phyloP scores from a whole-genome alignment of 2,888 invertebrate species.

The Acheta domesticus region DNA sequence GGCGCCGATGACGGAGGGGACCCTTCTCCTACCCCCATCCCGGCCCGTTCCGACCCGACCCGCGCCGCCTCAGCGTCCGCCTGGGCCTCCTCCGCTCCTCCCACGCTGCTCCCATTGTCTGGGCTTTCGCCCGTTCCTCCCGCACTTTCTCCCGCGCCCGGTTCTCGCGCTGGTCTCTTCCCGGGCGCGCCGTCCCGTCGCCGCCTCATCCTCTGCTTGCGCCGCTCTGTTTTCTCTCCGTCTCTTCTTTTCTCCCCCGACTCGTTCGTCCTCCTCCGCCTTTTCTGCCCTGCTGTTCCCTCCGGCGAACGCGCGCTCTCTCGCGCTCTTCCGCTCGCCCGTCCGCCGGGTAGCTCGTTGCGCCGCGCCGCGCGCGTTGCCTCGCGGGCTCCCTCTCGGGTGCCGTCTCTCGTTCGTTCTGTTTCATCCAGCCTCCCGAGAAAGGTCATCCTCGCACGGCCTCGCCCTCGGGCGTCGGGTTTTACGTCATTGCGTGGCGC shows the following conservation, averaged over 20 bases:
- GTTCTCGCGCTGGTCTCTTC: background rate
- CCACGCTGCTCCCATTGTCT: background rate
- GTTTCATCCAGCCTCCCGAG: background rate
- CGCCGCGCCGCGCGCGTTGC: background rate
- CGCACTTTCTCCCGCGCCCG: background rate
- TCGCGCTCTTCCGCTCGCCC: background rate
- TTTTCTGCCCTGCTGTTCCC: background rate
- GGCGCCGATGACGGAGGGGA: conserved; percentile 25
- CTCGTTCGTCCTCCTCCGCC: background rate
- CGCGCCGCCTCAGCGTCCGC: conserved; percentile 36
- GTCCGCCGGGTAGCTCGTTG: background rate
- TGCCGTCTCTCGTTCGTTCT: background rate
- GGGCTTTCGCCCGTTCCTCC: conserved; percentile 5
- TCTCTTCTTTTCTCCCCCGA: background rate
- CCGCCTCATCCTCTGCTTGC: background rate
- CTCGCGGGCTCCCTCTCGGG: background rate
- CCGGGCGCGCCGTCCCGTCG: background rate
- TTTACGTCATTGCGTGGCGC: no score
- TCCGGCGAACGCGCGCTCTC: background rate
- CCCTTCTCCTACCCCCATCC: conserved; percentile 33
- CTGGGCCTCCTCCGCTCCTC: conserved; percentile 20
- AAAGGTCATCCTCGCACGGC: conserved; percentile 6
- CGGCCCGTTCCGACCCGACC: conserved; percentile 31
- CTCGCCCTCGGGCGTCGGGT: no score
- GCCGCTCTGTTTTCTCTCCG: background rate